These are phyloP conservation scores for Lepidurus couesii DNA, from an alignment of 1,140 invertebrate genomes.

Conservation along the genomic window DNA sequence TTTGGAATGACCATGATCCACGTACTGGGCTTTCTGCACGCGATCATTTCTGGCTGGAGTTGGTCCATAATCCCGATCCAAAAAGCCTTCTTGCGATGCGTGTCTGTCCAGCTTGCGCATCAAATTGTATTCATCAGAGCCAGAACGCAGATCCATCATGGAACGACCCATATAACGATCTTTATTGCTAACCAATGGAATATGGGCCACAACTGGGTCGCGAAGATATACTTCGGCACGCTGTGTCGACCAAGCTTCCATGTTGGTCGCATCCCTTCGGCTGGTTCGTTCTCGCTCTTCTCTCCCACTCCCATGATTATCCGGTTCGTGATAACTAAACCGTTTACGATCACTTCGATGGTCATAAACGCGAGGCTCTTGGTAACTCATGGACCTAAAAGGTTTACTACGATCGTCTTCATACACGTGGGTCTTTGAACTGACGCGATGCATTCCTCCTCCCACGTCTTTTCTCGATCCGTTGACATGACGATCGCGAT, in stretches of 20 bases:
- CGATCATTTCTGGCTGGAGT: not conserved
- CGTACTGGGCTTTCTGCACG: not conserved
- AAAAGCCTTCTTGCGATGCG: not conserved
- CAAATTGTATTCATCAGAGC: not conserved
- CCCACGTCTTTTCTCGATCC: not conserved
- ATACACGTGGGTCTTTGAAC: not conserved
- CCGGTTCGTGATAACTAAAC: slow-evolving; percentile 3
- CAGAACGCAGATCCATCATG: not conserved
- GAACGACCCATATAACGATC: not conserved
- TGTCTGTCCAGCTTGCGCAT: not conserved
- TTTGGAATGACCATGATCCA: not conserved
- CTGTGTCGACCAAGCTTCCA: not conserved
- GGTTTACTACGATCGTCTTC: not conserved
- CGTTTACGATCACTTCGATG: not conserved
- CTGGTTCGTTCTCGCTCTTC: not conserved
- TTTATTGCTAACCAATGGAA: not conserved
- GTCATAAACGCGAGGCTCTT: not conserved
- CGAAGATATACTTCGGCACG: not conserved
- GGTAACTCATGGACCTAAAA: not conserved
- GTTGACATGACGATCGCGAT: not conserved
- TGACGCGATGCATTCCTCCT: not conserved
- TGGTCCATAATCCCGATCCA: not conserved
- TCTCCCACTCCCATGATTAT: not conserved
- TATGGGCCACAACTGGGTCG: not conserved
- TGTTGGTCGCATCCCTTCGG: not conserved